Percentiles rank a stretch among this genome's conserved stretches.
These are phyloP conservation scores for Phainopepla nitens DNA, from an alignment of 2,113 vertebrate species.

Conservation along the genomic window DNA sequence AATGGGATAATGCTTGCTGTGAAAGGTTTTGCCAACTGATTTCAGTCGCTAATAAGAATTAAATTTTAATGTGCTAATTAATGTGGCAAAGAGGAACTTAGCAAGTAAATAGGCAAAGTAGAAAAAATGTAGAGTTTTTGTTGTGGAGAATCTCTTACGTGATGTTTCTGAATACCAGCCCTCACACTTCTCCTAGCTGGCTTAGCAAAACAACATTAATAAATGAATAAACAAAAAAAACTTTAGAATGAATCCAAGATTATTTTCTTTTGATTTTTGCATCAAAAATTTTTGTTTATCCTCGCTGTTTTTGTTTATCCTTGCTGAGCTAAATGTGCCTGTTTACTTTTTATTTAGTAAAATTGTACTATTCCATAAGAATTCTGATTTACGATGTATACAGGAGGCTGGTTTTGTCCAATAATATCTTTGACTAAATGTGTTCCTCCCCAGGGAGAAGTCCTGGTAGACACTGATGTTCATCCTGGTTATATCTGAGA, in stretches of 20 bases:
- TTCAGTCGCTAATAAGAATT: neutral
- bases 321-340: neutral
- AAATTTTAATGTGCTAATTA: neutral
- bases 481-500: neutral
- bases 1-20: neutral
- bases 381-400: neutral
- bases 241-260: neutral
- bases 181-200: neutral
- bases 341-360: neutral
- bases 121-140: neutral
- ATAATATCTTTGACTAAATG: neutral
- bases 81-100: neutral
- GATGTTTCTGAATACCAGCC: neutral
- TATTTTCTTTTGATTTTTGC: neutral
- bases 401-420: neutral
- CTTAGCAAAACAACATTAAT: neutral
- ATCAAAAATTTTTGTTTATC: neutral
- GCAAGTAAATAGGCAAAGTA: neutral
- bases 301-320: neutral
- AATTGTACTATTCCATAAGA: neutral
- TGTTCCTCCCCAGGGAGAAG: neutral
- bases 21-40: neutral
- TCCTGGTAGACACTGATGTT: neutral
- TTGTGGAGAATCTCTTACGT: accelerated
- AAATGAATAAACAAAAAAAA: neutral